These are phyloP conservation scores for Neoseiulus cucumeris DNA, from an alignment of 1,140 invertebrate species.

Conservation along the genomic window DNA sequence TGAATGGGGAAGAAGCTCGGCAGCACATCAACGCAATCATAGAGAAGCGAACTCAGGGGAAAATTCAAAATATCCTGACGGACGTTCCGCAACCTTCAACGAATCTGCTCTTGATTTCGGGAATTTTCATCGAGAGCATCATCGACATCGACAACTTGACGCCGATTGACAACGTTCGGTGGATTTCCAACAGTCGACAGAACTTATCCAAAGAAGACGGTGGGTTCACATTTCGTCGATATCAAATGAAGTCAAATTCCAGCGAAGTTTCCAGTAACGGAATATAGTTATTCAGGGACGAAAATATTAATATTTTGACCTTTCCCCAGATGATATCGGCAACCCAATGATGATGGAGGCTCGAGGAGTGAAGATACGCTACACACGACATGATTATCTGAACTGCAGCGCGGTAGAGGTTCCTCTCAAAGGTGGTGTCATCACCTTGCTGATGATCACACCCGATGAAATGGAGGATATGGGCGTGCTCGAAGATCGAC, in stretches of 20 bases:
- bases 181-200: not conserved
- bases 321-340: not conserved
- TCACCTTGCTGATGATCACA: conserved; percentile 21
- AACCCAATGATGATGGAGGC: conserved; percentile 7
- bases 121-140: conserved; percentile 19
- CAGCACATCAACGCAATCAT: conserved; percentile 28
- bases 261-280: no score
- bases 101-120: conserved; percentile 20
- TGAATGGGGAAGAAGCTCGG: conserved; percentile 21
- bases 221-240: not conserved
- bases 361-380: conserved; percentile 11
- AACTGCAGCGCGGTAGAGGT: conserved; percentile 22
- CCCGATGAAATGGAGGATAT: conserved; percentile 16
- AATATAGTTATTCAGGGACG: no score
- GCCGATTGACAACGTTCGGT: not conserved
- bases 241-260: no score
- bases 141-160: conserved; percentile 17
- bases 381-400: conserved; percentile 19
- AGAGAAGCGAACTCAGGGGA: conserved; percentile 24
- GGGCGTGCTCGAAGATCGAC: conserved; percentile 19
- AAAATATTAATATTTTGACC: no score
- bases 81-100: conserved; percentile 15
- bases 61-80: conserved; percentile 25
- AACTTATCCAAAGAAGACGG: conserved; percentile 5
- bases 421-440: conserved; percentile 20